phyloP scores from a whole-genome alignment of 2,797 vertebrate genomes.

The Sternarchorhynchus goeldii region DNA sequence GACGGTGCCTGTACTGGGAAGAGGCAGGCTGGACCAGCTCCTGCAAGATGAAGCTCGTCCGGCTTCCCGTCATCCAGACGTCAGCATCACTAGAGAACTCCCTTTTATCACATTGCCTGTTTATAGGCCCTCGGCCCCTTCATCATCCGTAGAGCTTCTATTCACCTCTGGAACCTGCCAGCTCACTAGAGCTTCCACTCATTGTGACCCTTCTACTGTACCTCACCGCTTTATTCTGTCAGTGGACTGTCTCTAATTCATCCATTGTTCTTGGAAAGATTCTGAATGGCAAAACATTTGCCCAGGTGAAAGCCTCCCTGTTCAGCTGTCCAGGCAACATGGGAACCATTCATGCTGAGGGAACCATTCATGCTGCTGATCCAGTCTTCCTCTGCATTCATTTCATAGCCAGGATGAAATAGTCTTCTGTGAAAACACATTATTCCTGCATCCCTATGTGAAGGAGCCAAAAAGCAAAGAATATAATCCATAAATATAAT shows the following conservation, averaged over 20 bases:
- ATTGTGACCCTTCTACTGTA: conserved; percentile 23
- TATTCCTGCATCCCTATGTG: too few species aligned
- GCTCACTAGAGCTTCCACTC: conserved; percentile 9
- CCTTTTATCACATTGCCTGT: neutral
- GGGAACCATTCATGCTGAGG: too few species aligned
- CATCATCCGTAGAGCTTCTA: conserved; percentile 36
- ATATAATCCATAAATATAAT: too few species aligned
- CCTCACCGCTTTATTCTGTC: conserved; percentile 35
- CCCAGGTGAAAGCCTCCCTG: neutral
- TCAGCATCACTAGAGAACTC: neutral
- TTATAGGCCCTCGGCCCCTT: conserved; percentile 14
- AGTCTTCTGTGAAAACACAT: too few species aligned
- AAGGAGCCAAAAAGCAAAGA: neutral
- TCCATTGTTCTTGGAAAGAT: conserved; percentile 62
- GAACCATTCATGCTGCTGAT: conserved; percentile 13
- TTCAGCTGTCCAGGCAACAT: neutral
- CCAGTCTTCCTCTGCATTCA: neutral
- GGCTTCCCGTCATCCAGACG: conserved; percentile 3
- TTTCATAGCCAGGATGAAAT: neutral
- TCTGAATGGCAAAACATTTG: conserved; percentile 46
- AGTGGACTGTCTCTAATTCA: conserved; percentile 54
- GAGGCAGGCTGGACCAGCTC: conserved; percentile 3
- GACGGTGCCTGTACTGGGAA: conserved; percentile 35
- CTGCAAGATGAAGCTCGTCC: conserved; percentile 26
- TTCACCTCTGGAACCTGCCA: conserved; percentile 53